These are phyloP conservation scores for Nomia melanderi DNA, from an alignment of 1,140 invertebrate species.

Conservation along the genomic window DNA sequence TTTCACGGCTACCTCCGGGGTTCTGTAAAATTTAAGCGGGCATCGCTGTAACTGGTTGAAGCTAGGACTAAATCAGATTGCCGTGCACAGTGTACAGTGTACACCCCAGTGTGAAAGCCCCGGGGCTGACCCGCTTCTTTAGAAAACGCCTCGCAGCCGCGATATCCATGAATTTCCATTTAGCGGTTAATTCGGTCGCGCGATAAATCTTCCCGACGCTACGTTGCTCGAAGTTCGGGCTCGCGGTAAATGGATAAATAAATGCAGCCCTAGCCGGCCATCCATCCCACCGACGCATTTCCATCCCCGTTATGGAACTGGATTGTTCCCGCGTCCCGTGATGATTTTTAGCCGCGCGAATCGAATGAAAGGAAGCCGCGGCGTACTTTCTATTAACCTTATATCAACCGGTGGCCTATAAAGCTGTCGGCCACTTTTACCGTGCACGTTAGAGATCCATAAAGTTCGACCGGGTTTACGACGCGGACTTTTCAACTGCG, in stretches of 20 bases:
- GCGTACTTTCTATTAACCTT: too few species aligned
- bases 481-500: too few species aligned
- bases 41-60: slow-evolving; percentile 23
- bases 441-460: too few species aligned
- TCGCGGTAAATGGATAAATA: background rate
- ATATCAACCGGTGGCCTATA: too few species aligned
- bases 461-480: too few species aligned
- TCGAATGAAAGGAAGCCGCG: too few species aligned
- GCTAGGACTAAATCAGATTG: slow-evolving; percentile 28
- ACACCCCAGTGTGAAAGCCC: background rate
- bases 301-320: background rate
- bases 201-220: background rate
- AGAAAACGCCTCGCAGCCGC: background rate
- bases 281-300: background rate
- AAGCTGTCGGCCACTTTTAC: too few species aligned
- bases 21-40: too few species aligned
- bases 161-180: slow-evolving; percentile 31
- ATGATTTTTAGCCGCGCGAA: background rate
- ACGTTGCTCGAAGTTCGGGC: background rate
- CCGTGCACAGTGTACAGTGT: background rate
- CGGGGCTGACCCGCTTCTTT: slow-evolving; percentile 25
- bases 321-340: too few species aligned
- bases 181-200: slow-evolving; percentile 8
- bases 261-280: background rate
- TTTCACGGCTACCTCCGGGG: too few species aligned